Conservation (phyloP, 2,888 invertebrate species). For the Pogonocherus hispidulus region DNA sequence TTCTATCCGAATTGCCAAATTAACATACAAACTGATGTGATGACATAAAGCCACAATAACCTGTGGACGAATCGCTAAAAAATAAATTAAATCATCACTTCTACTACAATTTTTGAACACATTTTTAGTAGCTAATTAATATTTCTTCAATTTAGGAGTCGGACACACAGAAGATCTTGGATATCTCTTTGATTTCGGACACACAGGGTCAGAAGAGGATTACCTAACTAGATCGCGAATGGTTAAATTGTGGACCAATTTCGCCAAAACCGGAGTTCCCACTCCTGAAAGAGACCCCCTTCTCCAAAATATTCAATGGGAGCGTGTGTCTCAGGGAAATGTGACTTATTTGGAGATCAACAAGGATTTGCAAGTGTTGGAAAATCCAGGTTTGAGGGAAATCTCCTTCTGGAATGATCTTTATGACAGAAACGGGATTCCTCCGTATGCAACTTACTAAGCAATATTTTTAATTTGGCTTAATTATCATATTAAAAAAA, state of each 20-base stretch:
- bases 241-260: constrained; percentile 51
- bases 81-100: too few relatives aligned
- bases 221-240: constrained; percentile 36
- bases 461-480: not conserved
- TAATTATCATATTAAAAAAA: too few relatives aligned
- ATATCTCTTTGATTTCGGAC: constrained; percentile 46
- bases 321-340: not conserved
- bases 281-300: constrained; percentile 45
- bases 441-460: constrained; percentile 42
- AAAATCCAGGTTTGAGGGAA: constrained; percentile 14
- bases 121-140: too few relatives aligned
- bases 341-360: constrained; percentile 38
- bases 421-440: constrained; percentile 35
- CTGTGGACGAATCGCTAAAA: too few relatives aligned
- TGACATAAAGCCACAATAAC: too few relatives aligned
- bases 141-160: constrained; percentile 49
- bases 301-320: constrained; percentile 45
- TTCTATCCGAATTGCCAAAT: too few relatives aligned
- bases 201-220: constrained; percentile 37
- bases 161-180: constrained; percentile 52
- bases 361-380: constrained; percentile 6
- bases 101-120: too few relatives aligned
- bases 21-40: too few relatives aligned
- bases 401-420: constrained; percentile 39
- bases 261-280: constrained; percentile 50